A percentile compares a stretch with the other conserved stretches of the same genome.
phyloP scores from a whole-genome alignment of 2,113 vertebrate genomes.

The Prinia subflava region DNA sequence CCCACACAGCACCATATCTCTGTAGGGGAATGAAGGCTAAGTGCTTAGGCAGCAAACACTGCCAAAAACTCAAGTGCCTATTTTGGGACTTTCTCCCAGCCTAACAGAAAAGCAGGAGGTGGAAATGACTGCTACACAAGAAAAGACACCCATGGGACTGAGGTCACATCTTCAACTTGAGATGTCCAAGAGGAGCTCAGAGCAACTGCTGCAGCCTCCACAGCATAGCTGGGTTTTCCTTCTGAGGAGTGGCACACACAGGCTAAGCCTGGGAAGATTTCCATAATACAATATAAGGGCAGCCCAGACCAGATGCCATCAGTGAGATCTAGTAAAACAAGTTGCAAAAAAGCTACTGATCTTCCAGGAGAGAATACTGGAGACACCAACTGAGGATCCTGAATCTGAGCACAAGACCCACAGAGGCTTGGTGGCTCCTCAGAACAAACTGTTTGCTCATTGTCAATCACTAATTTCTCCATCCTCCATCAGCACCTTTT shows the following conservation, averaged over 20 bases:
- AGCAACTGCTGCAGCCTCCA: background rate
- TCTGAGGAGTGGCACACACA: background rate
- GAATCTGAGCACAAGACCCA: background rate
- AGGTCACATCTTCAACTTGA: background rate
- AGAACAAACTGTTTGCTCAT: background rate
- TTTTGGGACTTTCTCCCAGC: background rate
- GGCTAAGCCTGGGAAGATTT: background rate
- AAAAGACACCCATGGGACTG: background rate
- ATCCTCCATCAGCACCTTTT: background rate
- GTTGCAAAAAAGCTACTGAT: background rate
- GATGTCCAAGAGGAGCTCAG: background rate
- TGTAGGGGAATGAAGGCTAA: background rate
- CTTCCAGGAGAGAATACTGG: background rate
- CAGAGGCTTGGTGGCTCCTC: background rate
- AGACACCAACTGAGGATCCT: background rate
- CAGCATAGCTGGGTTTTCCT: background rate
- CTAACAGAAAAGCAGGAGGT: background rate
- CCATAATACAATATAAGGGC: fast-evolving
- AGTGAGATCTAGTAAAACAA: background rate
- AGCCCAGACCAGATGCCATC: background rate
- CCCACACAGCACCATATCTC: background rate
- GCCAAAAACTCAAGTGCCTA: background rate
- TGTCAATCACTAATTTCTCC: background rate
- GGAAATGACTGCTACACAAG: background rate
- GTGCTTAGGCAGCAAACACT: background rate